Percentiles rank a stretch among this genome's conserved stretches.
These are phyloP conservation scores for Leguminivora glycinivorella DNA, from an alignment of 1,140 invertebrate species.

Conservation along the genomic window DNA sequence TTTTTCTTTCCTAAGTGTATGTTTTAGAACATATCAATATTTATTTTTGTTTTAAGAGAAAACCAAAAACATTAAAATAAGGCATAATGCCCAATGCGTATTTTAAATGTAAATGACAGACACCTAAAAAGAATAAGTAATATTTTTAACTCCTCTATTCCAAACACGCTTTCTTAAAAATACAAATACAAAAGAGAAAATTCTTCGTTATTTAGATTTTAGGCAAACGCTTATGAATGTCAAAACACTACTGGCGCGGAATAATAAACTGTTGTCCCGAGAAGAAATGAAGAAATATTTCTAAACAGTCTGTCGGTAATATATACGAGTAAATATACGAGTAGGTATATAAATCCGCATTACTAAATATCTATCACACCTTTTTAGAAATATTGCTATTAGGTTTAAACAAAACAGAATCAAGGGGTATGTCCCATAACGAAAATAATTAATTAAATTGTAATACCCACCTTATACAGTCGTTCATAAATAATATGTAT, in stretches of 20 bases:
- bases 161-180: slow-evolving; percentile 5
- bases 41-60: no score
- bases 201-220: neutral
- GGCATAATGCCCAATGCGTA: no score
- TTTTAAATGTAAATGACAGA: neutral
- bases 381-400: neutral
- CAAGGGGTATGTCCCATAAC: no score
- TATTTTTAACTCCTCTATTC: neutral
- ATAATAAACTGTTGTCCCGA: neutral
- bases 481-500: no score
- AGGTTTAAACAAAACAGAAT: no score
- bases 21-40: no score
- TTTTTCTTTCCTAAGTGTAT: no score
- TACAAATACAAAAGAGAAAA: neutral
- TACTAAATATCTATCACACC: neutral
- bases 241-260: neutral
- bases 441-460: no score
- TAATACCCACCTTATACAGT: no score
- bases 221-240: neutral
- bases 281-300: neutral
- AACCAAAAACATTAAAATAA: no score
- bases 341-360: neutral
- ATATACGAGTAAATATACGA: no score
- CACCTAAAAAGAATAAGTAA: neutral
- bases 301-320: neutral